Base-by-base conservation (phyloP, 1,140 invertebrate genomes). In the Harpegnathos saltator region DNA sequence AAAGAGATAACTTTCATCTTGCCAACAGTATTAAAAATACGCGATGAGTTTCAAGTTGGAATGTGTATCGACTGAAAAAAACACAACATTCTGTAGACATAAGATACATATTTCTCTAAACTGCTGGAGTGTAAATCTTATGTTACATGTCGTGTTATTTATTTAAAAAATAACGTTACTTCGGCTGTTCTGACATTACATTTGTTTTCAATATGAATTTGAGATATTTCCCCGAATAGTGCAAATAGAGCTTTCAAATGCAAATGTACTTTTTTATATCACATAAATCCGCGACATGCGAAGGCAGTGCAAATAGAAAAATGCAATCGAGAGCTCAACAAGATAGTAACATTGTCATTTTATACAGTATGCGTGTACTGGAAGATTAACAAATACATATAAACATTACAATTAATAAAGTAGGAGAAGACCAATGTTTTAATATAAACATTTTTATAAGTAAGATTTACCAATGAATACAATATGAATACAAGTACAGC, bases 221-320 rank as follows among this genome's bases (percentile, higher is more conserved):
- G 11, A 59, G 14, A 29, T 59, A 54, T 62, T 54, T 68, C 63
- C 48, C 38, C 3, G 5, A 29, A 69, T 69, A 77, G 22, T 71
- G 48, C 12, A 85, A 59, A 19, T 65, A 19, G n/a, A 17, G 26
- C 22, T 56, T 52, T 38, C 19, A 33, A 74, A 72, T 44, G 17
- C 17, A n/a, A 65, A 71, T 68, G 15, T 74, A 77, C 17, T 78
- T 52, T 68, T 29, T 72, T 59, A 58, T 87, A 85, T 82, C 58
- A 88, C 75, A 87, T 71, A 78, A 71, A 80, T 33, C 68, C 65
- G 63, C 59, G 54, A 33, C 33, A 73, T 66, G 69, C 48, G 50
- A 56, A 82, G 87, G 87, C 87, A 88, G 83, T 88, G 73, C 54
- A 75, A 62, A 85, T 54, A 82, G 17, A 85, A 66, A 68, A 83